Percentiles rank a stretch among this genome's conserved stretches.
Evolutionary conservation across 2,797 vertebrate genomes (phyloP).

Genomic region (Sebastes steindachneri): DNA sequence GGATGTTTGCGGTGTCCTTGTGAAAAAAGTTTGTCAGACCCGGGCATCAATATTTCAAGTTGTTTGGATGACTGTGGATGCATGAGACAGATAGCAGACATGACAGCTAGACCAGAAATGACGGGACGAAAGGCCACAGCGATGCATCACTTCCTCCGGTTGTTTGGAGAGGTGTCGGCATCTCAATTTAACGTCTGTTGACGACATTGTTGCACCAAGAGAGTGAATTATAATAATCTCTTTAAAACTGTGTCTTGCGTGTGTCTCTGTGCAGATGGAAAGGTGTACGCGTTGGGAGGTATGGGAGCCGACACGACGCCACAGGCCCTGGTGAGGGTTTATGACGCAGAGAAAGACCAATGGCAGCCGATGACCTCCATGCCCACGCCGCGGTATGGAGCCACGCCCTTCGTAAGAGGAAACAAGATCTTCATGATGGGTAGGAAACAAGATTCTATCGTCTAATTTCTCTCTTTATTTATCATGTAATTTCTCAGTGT

Average conservation of each 20-base stretch:
- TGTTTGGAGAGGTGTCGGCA: background rate
- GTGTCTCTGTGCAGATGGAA: conserved; percentile 85
- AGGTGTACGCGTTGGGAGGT: conserved; percentile 92
- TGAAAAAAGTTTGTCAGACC: conserved; percentile 19
- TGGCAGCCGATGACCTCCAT: conserved; percentile 92
- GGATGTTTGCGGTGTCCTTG: conserved; percentile 37
- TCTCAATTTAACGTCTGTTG: background rate
- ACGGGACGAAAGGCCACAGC: background rate
- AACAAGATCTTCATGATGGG: conserved; percentile 95
- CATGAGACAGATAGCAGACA: background rate
- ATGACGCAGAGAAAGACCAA: conserved; percentile 90
- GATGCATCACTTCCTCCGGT: background rate
- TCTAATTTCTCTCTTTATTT: background rate
- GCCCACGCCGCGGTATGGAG: conserved; percentile 96
- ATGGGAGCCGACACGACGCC: conserved; percentile 94
- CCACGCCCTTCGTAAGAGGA: conserved; percentile 89
- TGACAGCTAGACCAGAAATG: background rate
- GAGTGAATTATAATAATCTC: background rate
- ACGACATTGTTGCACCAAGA: background rate
- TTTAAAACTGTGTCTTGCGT: conserved; percentile 4
- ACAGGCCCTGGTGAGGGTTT: conserved; percentile 92
- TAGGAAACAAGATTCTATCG: conserved; percentile 71
- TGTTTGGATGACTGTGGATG: conserved; percentile 12
- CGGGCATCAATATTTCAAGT: conserved; percentile 28
- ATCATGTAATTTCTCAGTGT: background rate